A percentile compares a stretch with the other conserved stretches of the same genome.
These are phyloP conservation scores for Cyanistes caeruleus DNA, from an alignment of 2,113 vertebrate genomes.

Conservation along the genomic window DNA sequence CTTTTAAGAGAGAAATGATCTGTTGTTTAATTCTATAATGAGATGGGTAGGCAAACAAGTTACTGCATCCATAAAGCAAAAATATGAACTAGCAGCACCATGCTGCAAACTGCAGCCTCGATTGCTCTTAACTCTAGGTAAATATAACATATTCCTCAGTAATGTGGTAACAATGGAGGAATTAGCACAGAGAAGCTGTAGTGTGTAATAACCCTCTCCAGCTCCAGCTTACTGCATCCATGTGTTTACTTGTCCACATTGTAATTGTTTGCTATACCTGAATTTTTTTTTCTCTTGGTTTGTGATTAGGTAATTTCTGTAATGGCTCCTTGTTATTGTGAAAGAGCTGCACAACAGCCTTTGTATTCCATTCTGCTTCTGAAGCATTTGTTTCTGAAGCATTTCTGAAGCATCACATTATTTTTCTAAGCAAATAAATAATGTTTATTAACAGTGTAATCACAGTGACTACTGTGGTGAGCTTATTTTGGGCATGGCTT, in stretches of 20 bases:
- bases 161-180: neutral
- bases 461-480: neutral
- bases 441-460: neutral
- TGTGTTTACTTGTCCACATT: neutral
- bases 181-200: neutral
- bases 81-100: neutral
- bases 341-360: neutral
- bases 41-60: neutral
- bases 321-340: neutral
- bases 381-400: neutral
- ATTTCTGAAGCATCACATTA: neutral
- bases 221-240: neutral
- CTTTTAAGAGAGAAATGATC: neutral
- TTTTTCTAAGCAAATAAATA: neutral
- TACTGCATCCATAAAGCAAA: neutral
- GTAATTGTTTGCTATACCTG: neutral
- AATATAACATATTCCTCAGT: neutral
- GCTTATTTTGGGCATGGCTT: neutral
- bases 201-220: neutral
- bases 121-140: neutral
- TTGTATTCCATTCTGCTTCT: neutral
- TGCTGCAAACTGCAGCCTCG: neutral
- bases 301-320: neutral
- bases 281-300: neutral
- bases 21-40: neutral